These are phyloP conservation scores for Troilus luridus DNA, from an alignment of 2,888 invertebrate species.

Conservation along the genomic window DNA sequence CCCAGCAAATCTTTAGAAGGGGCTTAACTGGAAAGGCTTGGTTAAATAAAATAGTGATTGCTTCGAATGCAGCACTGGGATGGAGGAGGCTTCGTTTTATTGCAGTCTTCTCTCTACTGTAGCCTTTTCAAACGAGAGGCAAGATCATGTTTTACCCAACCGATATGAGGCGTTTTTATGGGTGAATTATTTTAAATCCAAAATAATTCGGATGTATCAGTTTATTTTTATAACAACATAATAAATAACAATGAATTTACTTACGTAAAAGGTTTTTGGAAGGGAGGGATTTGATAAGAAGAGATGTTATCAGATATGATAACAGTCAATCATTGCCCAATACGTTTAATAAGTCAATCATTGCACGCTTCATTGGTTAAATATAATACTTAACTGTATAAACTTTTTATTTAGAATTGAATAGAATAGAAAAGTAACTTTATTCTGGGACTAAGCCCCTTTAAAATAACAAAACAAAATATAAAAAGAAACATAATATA, in stretches of 20 bases:
- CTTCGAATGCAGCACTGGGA: neutral
- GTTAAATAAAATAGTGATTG: slow-evolving; percentile 34
- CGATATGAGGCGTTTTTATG: neutral
- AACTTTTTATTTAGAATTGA: too few species aligned
- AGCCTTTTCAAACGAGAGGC: neutral
- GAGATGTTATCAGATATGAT: too few species aligned
- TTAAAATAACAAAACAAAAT: too few species aligned
- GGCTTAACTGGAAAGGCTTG: neutral
- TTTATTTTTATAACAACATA: neutral
- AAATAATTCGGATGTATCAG: neutral
- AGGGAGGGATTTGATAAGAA: too few species aligned
- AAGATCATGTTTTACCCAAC: neutral
- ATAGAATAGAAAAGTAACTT: too few species aligned
- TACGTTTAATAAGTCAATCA: too few species aligned
- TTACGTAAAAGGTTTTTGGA: too few species aligned
- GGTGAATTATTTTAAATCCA: neutral
- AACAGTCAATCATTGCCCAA: too few species aligned
- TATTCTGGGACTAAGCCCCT: too few species aligned
- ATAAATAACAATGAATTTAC: neutral
- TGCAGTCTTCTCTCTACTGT: neutral
- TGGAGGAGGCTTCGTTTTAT: neutral
- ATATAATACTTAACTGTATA: too few species aligned
- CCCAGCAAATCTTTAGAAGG: neutral
- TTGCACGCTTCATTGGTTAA: too few species aligned
- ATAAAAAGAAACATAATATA: too few species aligned